Evolutionary conservation across 2,888 invertebrate species (phyloP), one percentile per base, ranked within the genome.

Genomic region (Hydrotaea diabolus): DNA sequence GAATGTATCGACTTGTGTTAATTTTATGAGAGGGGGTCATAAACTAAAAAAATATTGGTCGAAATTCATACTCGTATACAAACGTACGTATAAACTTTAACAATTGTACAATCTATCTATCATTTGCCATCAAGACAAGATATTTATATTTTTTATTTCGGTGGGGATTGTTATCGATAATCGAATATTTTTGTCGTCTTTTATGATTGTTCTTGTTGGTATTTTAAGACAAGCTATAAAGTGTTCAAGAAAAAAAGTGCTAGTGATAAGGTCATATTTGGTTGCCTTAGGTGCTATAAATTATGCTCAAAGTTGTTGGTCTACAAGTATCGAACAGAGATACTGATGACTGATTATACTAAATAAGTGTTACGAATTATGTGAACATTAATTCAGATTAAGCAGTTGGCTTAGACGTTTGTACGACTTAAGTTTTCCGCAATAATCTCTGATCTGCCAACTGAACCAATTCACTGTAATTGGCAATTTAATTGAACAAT

Each of bases 121-220:
- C 81, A 76, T 73, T 79, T 82, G 76, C 78, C 84, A 84, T 85
- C 85, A 79, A 85, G 82, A 85, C 84, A 85, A 82, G 76, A 76
- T 82, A 85, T 79, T 82, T 46, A 0, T 62, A n/a, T 59, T 39
- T 8, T 39, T 31, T 31, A 4, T 31, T 31, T 2, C 7, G 2
- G 31, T 2, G 31, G 31, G 2, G 31, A 26, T 21, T 31, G 36
- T 85, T 85, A 85, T 85, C 84, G 62, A 55, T 79, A 79, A 85
- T 81, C 84, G 81, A 79, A 39, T 46, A 46, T 81, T 78, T 80
- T 74, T 72, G 49, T 76, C 23, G 23, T 13, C n/a, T n/a, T 66
- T 43, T 46, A 69, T 23, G 69, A 39, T 46, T 72, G 46, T 62
- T 62, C 9, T 72, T 72, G 78, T 66, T 79, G 53, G 23, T 4